Conservation (phyloP, 2,113 vertebrate species). For the Symphodus melops region DNA sequence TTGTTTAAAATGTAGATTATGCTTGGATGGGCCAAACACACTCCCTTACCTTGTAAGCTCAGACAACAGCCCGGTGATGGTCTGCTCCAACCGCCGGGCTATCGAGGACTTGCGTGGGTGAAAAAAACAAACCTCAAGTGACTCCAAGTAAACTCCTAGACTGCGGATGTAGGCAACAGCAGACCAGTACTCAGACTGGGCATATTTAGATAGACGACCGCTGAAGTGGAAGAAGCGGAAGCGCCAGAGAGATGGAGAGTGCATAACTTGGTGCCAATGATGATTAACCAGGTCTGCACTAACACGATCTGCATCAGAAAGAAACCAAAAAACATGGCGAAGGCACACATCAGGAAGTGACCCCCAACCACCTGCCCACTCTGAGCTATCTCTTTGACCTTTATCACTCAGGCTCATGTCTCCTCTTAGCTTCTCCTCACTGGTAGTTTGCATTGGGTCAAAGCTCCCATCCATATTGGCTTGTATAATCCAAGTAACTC, state of each 20-base stretch:
- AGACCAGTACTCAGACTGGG: not conserved
- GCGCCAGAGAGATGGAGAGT: constrained; percentile 48
- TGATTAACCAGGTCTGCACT: constrained; percentile 32
- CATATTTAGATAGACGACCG: constrained; percentile 9
- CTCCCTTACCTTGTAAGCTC: constrained; percentile 40
- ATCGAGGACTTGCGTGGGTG: not conserved
- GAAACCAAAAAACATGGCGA: constrained; percentile 31
- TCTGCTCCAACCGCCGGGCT: constrained; percentile 9
- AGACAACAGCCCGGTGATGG: constrained; percentile 13
- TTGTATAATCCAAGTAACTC: not conserved
- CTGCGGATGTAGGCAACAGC: constrained; percentile 15
- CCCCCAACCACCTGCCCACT: not conserved
- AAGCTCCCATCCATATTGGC: not conserved
- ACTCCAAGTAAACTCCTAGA: constrained; percentile 41
- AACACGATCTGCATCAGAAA: constrained; percentile 20
- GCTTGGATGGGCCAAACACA: not conserved
- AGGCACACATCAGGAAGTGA: constrained; percentile 37
- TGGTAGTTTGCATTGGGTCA: not conserved
- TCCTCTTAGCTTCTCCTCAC: not conserved
- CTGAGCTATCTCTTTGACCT: not conserved
- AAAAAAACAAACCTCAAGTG: constrained; percentile 32
- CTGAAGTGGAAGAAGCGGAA: constrained; percentile 27
- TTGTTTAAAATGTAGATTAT: not conserved
- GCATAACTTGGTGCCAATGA: constrained; percentile 40
- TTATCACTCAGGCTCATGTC: not conserved